Percentiles rank a stretch among this genome's conserved stretches.
Evolutionary conservation across 2,888 invertebrate genomes (phyloP).

Genomic region (Nomada fucata): DNA sequence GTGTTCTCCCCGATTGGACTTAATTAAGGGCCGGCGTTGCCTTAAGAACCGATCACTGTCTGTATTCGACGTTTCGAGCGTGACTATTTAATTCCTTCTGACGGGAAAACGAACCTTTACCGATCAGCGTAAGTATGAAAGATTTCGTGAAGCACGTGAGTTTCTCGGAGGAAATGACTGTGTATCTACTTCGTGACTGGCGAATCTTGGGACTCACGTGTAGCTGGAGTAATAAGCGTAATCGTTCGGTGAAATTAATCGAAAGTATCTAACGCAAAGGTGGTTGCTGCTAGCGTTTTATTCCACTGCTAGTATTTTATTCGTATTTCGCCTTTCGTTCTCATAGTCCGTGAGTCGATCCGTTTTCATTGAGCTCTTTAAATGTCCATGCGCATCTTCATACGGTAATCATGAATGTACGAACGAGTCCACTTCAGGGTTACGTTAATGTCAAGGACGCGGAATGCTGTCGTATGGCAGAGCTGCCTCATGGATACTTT

Average conservation of each 20-base stretch:
- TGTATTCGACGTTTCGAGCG: conserved; percentile 27
- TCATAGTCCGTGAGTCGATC: neutral
- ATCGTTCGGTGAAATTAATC: neutral
- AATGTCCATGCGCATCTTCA: conserved; percentile 51
- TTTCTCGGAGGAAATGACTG: conserved; percentile 2
- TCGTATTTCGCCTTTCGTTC: too few species aligned
- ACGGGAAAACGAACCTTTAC: conserved; percentile 36
- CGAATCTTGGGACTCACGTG: neutral
- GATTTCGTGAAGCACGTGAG: neutral
- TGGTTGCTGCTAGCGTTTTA: too few species aligned
- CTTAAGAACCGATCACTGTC: neutral
- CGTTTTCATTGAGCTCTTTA: conserved; percentile 12
- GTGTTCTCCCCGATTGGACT: conserved; percentile 34
- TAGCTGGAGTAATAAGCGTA: neutral
- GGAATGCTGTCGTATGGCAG: conserved; percentile 26
- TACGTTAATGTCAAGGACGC: conserved; percentile 68
- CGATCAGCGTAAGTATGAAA: neutral
- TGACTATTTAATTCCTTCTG: conserved; percentile 59
- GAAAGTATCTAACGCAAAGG: neutral
- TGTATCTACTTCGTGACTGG: neutral
- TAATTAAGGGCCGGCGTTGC: conserved; percentile 61
- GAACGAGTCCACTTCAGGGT: conserved; percentile 33
- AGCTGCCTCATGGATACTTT: conserved; percentile 17
- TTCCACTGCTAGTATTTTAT: too few species aligned
- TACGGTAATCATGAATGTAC: conserved; percentile 37